Conservation (phyloP, 2,797 vertebrate species). For the Apogon hyalosoma region DNA sequence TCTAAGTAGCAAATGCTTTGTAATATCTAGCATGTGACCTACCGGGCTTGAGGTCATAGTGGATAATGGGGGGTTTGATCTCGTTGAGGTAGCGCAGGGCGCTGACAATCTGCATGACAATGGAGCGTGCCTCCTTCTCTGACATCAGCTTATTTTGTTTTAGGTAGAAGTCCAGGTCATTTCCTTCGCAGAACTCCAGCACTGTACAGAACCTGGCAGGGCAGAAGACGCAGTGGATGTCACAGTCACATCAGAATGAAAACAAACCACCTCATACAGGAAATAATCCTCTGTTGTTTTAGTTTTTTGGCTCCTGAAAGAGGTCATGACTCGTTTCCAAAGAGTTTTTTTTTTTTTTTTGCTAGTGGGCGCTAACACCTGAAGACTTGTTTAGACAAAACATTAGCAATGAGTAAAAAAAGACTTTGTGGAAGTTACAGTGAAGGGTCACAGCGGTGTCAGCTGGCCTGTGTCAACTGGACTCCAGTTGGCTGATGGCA, state of each 20-base stretch:
- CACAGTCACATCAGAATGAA: neutral
- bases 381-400: no score
- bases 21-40: conserved; percentile 36
- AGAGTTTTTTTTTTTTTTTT: no score
- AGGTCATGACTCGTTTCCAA: no score
- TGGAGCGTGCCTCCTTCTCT: conserved; percentile 98
- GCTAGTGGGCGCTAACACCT: no score
- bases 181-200: conserved; percentile 98
- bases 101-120: conserved; percentile 99
- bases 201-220: conserved; percentile 94
- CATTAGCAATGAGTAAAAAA: no score
- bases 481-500: no score
- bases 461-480: no score
- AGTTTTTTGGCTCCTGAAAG: no score
- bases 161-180: conserved; percentile 99
- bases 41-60: conserved; percentile 99
- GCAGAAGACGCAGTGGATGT: neutral
- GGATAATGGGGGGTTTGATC: conserved; percentile 99
- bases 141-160: conserved; percentile 99
- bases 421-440: no score
- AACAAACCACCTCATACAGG: neutral
- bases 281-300: no score
- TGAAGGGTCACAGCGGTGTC: no score
- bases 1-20: neutral
- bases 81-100: conserved; percentile 99